Evolutionary conservation across 2,113 vertebrate species (phyloP), one percentile per base, ranked within the genome.

Genomic region (Pomatostomus ruficeps): DNA sequence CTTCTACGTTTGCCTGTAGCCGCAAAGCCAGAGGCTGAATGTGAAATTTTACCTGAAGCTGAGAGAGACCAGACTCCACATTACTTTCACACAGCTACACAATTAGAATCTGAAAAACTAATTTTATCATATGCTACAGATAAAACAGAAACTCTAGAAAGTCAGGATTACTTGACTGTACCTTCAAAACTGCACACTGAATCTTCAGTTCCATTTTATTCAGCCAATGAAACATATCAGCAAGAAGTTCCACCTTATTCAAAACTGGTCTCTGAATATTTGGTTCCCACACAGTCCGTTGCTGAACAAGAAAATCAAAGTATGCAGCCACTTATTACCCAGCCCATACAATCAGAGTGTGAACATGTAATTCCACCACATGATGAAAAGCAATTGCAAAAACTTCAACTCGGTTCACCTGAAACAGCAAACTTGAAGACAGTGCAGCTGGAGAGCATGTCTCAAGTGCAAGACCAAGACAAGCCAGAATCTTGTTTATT

Each of bases 261-360:
- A 82, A 89, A 84, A 35, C 61, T 55, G 80, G 24, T 10, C 29
- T 92, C 95, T 35, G 74, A 95, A 59, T 73, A 71, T 65, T 82
- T 73, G 29, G 38, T 87, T 96, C 70, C 66, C 2, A 61, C 59
- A 43, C 1, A 1, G 16, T 43, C 82, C 14, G 12, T 35, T 70
- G 35, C 28, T 68, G 77, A 97, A 87, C n/a, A 76, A 66, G 66
- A 97, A 88, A 68, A 89, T 71, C 58, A 80, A 93, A 89, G 71
- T 62, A 70, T 45, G 5, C 28, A 75, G 66, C 12, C 79, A 65
- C 21, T 40, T 88, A 76, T 18, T 67, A 48, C 81, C 31, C 92
- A 94, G 31, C 79, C 49, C 19, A 25, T 72, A 83, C 92, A 96
- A 52, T 57, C 85, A 38, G 67, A 74, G 40, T 13, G 33, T 85